Evolutionary conservation across 2,113 vertebrate species (phyloP).

Genomic region (Odocoileus virginianus): DNA sequence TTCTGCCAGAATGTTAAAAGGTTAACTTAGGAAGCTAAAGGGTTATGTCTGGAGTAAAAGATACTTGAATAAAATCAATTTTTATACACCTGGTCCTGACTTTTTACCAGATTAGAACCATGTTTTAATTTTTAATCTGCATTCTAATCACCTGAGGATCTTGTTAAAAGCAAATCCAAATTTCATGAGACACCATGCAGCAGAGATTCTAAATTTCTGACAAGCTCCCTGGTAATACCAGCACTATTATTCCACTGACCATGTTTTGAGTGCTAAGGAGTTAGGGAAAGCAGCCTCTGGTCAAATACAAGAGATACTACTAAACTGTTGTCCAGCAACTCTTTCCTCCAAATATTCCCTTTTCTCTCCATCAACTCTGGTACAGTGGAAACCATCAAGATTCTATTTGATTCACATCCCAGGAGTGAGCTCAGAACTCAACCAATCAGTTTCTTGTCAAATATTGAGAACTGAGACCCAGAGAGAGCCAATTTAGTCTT

Average conservation of each 20-base stretch:
- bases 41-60: background rate
- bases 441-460: background rate
- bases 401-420: background rate
- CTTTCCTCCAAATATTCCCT: background rate
- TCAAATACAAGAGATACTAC: fast-evolving
- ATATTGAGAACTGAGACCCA: background rate
- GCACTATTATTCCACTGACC: background rate
- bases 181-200: background rate
- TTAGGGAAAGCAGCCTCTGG: background rate
- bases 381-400: background rate
- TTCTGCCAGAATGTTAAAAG: background rate
- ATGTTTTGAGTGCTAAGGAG: background rate
- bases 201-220: background rate
- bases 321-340: background rate
- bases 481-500: background rate
- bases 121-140: background rate
- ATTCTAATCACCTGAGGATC: background rate
- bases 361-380: background rate
- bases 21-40: background rate
- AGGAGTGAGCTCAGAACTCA: background rate
- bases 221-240: background rate
- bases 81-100: background rate
- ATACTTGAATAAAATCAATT: background rate
- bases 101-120: background rate
- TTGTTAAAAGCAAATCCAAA: background rate